A percentile compares a stretch with the other conserved stretches of the same genome.
Evolutionary conservation across 64 coral and sea anemone species (phyloP).

Genomic region (Catalaphyllia jardinei): DNA sequence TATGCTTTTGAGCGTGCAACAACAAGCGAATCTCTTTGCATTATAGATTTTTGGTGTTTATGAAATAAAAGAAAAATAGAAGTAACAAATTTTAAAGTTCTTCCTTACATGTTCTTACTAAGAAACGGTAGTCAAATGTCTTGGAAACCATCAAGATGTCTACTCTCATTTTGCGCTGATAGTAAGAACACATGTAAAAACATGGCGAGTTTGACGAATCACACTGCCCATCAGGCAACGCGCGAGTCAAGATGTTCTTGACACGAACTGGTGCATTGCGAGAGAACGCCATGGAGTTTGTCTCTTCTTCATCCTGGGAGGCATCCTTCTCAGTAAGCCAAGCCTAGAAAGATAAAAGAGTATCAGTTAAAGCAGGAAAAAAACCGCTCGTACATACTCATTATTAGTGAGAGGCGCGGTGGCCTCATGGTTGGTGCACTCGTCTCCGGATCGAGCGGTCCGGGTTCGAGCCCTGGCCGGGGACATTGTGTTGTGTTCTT

Average conservation of each 20-base stretch:
- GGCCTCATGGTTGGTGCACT: too few species aligned
- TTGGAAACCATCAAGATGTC: conserved; percentile 27
- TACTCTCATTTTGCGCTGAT: not conserved
- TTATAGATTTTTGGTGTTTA: too few species aligned
- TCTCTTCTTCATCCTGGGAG: not conserved
- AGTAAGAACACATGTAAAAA: conserved; percentile 9
- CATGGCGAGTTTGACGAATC: not conserved
- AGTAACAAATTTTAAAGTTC: not conserved
- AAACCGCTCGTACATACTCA: too few species aligned
- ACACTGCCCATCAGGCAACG: not conserved
- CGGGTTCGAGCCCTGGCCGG: too few species aligned
- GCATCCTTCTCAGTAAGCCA: not conserved
- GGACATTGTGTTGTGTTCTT: too few species aligned
- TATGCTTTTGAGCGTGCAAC: too few species aligned
- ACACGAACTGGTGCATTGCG: not conserved
- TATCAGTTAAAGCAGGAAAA: too few species aligned
- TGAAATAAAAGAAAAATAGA: not conserved
- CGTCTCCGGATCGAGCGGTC: too few species aligned
- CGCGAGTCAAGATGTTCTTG: not conserved
- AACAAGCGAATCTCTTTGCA: too few species aligned
- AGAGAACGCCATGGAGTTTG: not conserved
- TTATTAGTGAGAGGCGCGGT: too few species aligned
- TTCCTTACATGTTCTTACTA: conserved; percentile 18
- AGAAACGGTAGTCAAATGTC: conserved; percentile 23
- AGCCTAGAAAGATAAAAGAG: not conserved